A percentile compares a stretch with the other conserved stretches of the same genome.
Evolutionary conservation across 2,797 vertebrate species (phyloP).

Genomic region (Spea hammondii): DNA sequence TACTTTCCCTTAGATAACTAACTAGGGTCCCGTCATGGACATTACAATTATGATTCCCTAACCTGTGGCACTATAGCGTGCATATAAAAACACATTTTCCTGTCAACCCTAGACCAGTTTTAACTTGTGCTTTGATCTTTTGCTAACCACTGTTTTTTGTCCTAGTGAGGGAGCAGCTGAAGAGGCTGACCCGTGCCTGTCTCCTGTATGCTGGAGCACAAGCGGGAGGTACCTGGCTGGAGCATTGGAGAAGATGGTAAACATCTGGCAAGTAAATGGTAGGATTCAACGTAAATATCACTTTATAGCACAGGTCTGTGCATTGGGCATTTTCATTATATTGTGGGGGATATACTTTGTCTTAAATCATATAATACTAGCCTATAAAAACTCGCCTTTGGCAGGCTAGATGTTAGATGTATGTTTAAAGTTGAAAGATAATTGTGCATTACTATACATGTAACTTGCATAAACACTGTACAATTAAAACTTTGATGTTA

Average conservation of each 20-base stretch:
- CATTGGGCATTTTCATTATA: too few relatives aligned
- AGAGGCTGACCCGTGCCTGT: constrained; percentile 77
- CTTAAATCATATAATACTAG: too few relatives aligned
- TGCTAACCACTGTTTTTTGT: constrained; percentile 26
- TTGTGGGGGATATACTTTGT: too few relatives aligned
- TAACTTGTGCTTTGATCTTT: background rate
- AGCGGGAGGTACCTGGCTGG: constrained; percentile 91
- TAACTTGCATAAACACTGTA: background rate
- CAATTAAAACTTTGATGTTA: background rate
- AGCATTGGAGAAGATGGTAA: constrained; percentile 91
- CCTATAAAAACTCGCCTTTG: too few relatives aligned
- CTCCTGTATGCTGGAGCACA: constrained; percentile 89
- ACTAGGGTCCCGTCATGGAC: too few relatives aligned
- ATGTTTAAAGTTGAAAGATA: too few relatives aligned
- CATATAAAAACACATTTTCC: too few relatives aligned
- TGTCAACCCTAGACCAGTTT: background rate
- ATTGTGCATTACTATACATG: background rate
- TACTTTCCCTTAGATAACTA: too few relatives aligned
- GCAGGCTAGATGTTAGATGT: too few relatives aligned
- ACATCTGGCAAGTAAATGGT: constrained; percentile 98
- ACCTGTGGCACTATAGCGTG: too few relatives aligned
- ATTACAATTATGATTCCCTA: too few relatives aligned
- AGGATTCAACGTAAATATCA: constrained; percentile 39
- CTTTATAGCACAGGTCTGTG: too few relatives aligned
- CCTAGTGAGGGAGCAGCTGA: constrained; percentile 72